Conservation (phyloP, 1,140 invertebrate species). For the Archivesica marissinica region DNA sequence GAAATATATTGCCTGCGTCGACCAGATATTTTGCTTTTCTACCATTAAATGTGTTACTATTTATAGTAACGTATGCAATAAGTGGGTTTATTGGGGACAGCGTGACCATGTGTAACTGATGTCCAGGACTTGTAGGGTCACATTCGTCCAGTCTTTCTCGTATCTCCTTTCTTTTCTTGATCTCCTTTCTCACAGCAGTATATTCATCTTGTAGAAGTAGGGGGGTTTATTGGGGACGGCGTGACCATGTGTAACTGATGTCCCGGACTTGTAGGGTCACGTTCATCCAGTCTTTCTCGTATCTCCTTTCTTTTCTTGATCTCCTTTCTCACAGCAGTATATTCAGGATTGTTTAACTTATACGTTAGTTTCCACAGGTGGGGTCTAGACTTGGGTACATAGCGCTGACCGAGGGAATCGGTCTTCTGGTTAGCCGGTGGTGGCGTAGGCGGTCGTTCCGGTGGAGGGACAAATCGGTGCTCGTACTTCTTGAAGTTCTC, state of each 20-base stretch:
- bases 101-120: conserved; percentile 60
- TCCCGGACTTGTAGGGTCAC: conserved; percentile 45
- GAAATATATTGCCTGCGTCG: too few species aligned
- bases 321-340: conserved; percentile 74
- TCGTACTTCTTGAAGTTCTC: conserved; percentile 82
- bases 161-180: conserved; percentile 68
- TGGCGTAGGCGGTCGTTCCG: conserved; percentile 70
- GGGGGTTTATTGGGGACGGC: conserved; percentile 68
- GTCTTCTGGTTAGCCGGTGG: conserved; percentile 73
- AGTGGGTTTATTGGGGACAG: conserved; percentile 68
- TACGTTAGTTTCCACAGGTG: conserved; percentile 80
- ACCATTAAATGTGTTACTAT: too few species aligned
- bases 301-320: conserved; percentile 69
- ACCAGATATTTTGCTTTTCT: too few species aligned
- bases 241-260: conserved; percentile 61
- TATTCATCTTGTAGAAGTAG: conserved; percentile 43
- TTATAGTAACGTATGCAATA: too few species aligned
- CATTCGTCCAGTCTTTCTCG: conserved; percentile 65
- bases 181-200: conserved; percentile 72
- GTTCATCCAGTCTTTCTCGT: conserved; percentile 63
- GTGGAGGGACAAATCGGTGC: conserved; percentile 76
- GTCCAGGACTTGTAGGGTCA: conserved; percentile 41
- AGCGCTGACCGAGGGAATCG: conserved; percentile 77
- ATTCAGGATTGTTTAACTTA: conserved; percentile 79
- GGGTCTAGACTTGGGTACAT: conserved; percentile 74